Evolutionary conservation across 1,140 invertebrate species (phyloP), one percentile per base, ranked within the genome.

Genomic region (Halesus radiatus): DNA sequence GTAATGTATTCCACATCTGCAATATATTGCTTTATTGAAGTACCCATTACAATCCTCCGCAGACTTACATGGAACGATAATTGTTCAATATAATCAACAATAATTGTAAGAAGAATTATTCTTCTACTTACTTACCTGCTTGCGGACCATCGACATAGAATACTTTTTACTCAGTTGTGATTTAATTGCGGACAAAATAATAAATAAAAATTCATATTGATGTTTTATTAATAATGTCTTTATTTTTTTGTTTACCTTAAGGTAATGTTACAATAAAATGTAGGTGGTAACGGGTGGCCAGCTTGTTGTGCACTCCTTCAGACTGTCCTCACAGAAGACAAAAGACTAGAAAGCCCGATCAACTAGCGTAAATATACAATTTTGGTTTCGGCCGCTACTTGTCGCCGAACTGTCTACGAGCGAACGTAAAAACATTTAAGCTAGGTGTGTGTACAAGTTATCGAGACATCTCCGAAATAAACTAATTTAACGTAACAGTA

Each of bases 201-300:
- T 37, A 37, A 37, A 37, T 37, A 37, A 37, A 37, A 45, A 10
- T 45, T 45, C 37, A 45, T 45, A 45, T 74, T 64, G 78, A 45
- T 54, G 52, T 83, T 80, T 83, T 83, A 80, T 72, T 82, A 82
- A 82, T 82, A 79, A 79, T 82, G 81, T 82, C 81, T 83, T 83
- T 83, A 80, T 83, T 80, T 80, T 78, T 80, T 80, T 54, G 23
- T 78, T 77, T 80, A 78, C 81, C 75, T 80, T 82, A 75, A 74
- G 79, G 77, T 83, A 80, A 56, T 80, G 52, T 66, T 72, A 81
- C 32, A 75, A 56, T 60, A 81, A 32, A 75, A 45, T 70, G 68
- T 74, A 73, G 81, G 58, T 80, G 81, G 81, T 83, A 83, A 83
- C 81, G 76, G 81, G 76, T 82, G 78, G 62, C 29, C 62, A 66